These are phyloP conservation scores for Damaliscus lunatus DNA, from an alignment of 2,113 vertebrate species.

Conservation along the genomic window DNA sequence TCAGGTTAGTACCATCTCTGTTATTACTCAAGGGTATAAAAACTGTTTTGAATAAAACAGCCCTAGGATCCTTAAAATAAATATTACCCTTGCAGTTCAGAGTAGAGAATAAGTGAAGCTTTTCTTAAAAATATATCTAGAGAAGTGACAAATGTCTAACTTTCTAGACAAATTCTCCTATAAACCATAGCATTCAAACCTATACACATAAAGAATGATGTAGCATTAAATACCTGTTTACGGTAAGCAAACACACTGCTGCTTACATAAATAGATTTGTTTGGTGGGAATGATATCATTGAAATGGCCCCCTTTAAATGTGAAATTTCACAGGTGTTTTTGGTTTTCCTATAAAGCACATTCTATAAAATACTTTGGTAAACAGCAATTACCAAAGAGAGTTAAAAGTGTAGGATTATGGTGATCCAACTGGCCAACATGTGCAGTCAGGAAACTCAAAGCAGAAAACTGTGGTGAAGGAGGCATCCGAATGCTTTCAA, in stretches of 20 bases:
- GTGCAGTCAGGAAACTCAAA: neutral
- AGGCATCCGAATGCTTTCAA: neutral
- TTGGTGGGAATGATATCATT: neutral
- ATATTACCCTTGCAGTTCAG: neutral
- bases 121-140: neutral
- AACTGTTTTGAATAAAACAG: neutral
- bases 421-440: neutral
- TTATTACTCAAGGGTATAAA: neutral
- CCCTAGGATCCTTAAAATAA: neutral
- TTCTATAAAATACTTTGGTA: neutral
- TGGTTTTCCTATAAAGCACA: neutral
- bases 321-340: neutral
- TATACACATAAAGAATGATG: neutral
- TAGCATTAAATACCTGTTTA: neutral
- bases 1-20: neutral
- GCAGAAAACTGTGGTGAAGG: neutral
- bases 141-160: neutral
- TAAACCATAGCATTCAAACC: neutral
- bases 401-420: neutral
- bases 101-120: neutral
- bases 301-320: neutral
- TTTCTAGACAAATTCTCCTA: neutral
- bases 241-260: neutral
- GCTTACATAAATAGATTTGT: neutral
- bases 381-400: neutral